phyloP scores from a whole-genome alignment of 2,113 vertebrate genomes.

The Cariama cristata region DNA sequence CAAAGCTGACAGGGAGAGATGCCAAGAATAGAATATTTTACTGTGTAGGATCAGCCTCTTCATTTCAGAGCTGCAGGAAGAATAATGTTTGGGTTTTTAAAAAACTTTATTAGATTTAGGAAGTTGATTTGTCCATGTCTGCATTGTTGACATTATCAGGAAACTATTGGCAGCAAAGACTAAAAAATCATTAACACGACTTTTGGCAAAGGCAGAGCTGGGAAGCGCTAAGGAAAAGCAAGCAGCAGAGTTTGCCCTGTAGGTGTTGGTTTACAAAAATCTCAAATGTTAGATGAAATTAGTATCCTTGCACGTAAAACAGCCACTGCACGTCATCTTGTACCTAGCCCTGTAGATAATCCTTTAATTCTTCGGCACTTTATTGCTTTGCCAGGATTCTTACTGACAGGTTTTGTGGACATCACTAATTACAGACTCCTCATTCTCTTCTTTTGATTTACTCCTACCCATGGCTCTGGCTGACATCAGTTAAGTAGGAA shows the following conservation, averaged over 20 bases:
- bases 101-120: neutral
- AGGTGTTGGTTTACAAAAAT: neutral
- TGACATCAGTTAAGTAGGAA: neutral
- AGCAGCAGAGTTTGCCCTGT: neutral
- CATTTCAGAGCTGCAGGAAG: neutral
- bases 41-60: constrained; percentile 13
- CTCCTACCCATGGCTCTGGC: neutral
- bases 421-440: neutral
- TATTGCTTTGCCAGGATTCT: neutral
- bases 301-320: neutral
- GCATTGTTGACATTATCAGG: neutral
- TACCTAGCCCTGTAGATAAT: neutral
- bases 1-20: neutral
- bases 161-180: neutral
- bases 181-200: neutral
- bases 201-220: neutral
- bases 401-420: neutral
- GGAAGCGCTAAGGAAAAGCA: fast-evolving
- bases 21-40: constrained; percentile 11
- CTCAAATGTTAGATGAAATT: neutral
- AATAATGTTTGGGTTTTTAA: neutral
- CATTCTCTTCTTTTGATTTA: neutral
- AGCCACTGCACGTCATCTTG: neutral
- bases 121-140: neutral
- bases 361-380: neutral